phyloP scores from a whole-genome alignment of 2,113 vertebrate species.

The Chaetorhynchus papuensis region DNA sequence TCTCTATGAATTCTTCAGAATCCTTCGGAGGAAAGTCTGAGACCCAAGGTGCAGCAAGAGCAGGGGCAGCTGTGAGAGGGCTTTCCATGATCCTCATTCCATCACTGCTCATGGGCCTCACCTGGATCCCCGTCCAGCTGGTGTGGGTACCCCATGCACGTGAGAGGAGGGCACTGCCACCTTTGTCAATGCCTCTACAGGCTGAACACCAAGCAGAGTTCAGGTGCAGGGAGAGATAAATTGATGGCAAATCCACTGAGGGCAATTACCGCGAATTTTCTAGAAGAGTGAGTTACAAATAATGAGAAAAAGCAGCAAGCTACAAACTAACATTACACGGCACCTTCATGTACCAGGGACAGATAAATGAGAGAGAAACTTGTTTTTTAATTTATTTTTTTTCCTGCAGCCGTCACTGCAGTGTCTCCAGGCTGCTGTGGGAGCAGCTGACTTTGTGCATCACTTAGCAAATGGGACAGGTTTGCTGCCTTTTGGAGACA shows the following conservation, averaged over 20 bases:
- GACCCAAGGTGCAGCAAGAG: neutral
- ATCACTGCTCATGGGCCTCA: fast-evolving
- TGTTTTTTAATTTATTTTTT: neutral
- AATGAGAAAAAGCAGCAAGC: neutral
- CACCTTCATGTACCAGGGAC: neutral
- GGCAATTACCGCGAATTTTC: neutral
- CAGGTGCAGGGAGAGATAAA: neutral
- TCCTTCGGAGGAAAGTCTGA: neutral
- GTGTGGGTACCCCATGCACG: fast-evolving
- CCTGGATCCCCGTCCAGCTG: fast-evolving
- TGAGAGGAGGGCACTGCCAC: neutral
- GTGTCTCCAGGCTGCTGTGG: neutral
- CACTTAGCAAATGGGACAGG: neutral
- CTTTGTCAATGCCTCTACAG: neutral
- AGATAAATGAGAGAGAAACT: neutral
- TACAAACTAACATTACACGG: neutral
- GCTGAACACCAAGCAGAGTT: neutral
- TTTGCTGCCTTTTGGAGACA: neutral
- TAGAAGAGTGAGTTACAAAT: neutral
- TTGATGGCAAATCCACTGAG: neutral
- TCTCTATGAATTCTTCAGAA: neutral
- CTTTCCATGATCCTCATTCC: neutral
- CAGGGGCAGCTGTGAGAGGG: neutral
- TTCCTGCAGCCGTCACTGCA: neutral
- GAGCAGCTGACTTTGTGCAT: neutral